phyloP scores from a whole-genome alignment of 2,113 vertebrate species.

The Ceyx margarethae region DNA sequence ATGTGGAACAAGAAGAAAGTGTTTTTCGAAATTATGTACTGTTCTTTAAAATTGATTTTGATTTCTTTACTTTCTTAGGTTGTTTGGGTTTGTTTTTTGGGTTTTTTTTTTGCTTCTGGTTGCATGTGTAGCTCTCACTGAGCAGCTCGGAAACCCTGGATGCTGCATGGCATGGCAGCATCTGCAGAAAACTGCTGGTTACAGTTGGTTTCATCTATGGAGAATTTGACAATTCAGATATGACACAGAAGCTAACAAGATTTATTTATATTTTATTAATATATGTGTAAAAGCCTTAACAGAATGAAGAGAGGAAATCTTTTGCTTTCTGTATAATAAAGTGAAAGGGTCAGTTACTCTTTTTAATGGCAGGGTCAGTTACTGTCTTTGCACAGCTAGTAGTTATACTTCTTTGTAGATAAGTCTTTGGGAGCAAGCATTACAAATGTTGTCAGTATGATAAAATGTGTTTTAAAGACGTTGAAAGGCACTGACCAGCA shows the following conservation, averaged over 20 bases:
- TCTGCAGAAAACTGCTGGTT: not conserved
- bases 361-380: not conserved
- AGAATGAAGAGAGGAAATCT: not conserved
- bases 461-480: not conserved
- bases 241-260: not conserved
- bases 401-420: not conserved
- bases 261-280: not conserved
- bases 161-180: rapidly evolving
- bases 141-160: not conserved
- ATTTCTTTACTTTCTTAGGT: not conserved
- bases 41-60: not conserved
- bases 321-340: not conserved
- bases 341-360: not conserved
- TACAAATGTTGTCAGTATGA: not conserved
- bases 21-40: not conserved
- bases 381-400: not conserved
- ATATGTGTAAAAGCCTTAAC: not conserved
- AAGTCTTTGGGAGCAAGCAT: not conserved
- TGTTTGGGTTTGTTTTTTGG: not conserved
- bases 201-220: conserved; percentile 24
- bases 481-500: not conserved
- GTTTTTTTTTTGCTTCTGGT: not conserved
- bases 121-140: not conserved
- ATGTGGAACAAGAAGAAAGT: not conserved
- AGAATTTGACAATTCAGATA: not conserved